Conservation (phyloP, 2,797 vertebrate species). For the Gymnopithys bicolor region DNA sequence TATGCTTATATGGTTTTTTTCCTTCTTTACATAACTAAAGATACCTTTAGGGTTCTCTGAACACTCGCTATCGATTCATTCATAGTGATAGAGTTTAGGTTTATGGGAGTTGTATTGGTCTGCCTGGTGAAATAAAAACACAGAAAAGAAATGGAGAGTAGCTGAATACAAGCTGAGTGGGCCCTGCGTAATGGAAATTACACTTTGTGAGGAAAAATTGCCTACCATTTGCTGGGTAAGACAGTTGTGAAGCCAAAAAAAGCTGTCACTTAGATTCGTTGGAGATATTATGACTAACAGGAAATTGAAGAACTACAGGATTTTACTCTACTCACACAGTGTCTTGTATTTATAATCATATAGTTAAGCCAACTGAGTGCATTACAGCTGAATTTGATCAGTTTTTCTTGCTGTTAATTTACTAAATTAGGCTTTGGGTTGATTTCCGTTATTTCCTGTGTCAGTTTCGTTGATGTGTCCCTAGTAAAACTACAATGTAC, state of each 20-base stretch:
- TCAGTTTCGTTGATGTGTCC: background rate
- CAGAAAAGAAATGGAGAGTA: background rate
- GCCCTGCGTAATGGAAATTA: background rate
- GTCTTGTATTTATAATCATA: background rate
- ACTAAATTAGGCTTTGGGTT: background rate
- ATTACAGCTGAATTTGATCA: background rate
- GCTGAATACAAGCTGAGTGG: background rate
- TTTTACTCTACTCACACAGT: background rate
- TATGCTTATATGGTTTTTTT: background rate
- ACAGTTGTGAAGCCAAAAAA: background rate
- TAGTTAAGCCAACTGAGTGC: background rate
- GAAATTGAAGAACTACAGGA: background rate
- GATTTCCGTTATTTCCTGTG: background rate
- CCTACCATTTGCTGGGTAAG: background rate
- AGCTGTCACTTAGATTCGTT: background rate
- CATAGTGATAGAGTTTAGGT: background rate
- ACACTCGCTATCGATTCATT: background rate
- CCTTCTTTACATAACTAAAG: background rate
- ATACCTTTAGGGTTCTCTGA: background rate
- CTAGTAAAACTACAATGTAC: background rate
- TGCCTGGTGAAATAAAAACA: background rate
- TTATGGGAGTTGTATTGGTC: background rate
- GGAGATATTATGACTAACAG: background rate
- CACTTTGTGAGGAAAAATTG: background rate
- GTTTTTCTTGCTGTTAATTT: background rate